Base-by-base conservation (phyloP, 2,888 invertebrate genomes). In the Hydropsyche betteni region DNA sequence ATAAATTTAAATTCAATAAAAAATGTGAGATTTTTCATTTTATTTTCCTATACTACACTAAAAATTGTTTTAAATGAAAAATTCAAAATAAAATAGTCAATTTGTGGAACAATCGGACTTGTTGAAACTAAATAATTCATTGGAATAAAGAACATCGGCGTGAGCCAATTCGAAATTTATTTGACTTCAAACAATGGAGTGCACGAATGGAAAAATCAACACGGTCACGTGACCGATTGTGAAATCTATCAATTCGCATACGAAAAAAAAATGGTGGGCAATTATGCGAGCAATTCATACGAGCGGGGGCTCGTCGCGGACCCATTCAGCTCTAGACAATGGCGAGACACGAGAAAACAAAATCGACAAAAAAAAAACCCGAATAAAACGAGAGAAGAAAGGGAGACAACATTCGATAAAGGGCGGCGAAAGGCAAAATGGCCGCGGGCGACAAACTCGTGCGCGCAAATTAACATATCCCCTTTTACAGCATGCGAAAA, bases 391-490 rank as follows among this genome's bases (percentile, higher is more conserved):
- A 44, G 36, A 55, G n/a, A 16, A 51, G 51, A 69, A 69, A 58
- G 69, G 69, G 74, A 75, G 36, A 36, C 61, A 61, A 61, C 34
- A 12, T 33, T 64, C 64, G 34, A 64, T 64, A 12, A 34, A 70
- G 51, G n/a, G 50, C 6, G 52, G 52, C 38, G 69, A 68, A 74
- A 69, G 24, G 58, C 34, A 68, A 53, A 71, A 53, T 52, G 38
- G 53, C 53, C 71, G 53, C 38, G 38, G 50, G 68, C 58, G 69
- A 51, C 69, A 64, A 64, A 64, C 61, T 61, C 12, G 64, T 34
- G 34, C 36, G 55, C 36, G n/a, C 55, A 53, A 58, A 55, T 53
- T 33, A 55, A 55, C 34, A 68, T 14, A 33, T 38, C 33, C 34
- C 33, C 44, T 71, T 33, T 53, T 34, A 3, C 36, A 53, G 4